A percentile compares a stretch with the other conserved stretches of the same genome.
These are phyloP conservation scores for Macaria notata DNA, from an alignment of 2,888 invertebrate species.

Conservation along the genomic window DNA sequence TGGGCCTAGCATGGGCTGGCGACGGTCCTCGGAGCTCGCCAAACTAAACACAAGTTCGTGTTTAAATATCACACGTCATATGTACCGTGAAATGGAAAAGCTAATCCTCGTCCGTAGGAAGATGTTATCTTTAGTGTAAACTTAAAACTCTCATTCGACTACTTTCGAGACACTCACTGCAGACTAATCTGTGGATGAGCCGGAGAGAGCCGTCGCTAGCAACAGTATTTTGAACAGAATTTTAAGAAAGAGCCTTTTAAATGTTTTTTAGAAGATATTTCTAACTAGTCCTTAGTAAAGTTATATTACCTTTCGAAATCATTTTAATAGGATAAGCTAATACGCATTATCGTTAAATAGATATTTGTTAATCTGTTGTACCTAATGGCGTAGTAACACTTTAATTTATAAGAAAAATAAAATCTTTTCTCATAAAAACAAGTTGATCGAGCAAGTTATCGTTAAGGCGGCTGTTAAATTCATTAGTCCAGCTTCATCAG, in stretches of 20 bases:
- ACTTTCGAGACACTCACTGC: conserved; percentile 43
- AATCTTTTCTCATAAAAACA: too few relatives aligned
- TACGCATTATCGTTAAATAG: too few relatives aligned
- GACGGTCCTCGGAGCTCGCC: background rate
- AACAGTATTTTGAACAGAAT: conserved; percentile 1
- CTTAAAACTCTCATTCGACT: conserved; percentile 69
- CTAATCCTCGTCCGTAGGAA: conserved; percentile 46
- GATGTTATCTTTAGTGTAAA: conserved; percentile 68
- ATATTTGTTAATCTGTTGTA: too few relatives aligned
- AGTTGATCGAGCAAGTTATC: too few relatives aligned
- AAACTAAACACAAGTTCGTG: conserved; percentile 14
- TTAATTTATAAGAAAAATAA: too few relatives aligned
- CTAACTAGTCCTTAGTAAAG: too few relatives aligned
- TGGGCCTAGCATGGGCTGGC: background rate
- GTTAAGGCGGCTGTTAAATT: conserved; percentile 2
- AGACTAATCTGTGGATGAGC: conserved; percentile 46
- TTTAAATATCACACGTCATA: conserved; percentile 31
- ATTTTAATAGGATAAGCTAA: too few relatives aligned
- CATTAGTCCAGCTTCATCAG: conserved; percentile 4
- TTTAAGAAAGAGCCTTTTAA: background rate
- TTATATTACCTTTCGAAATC: too few relatives aligned
- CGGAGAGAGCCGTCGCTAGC: conserved; percentile 2
- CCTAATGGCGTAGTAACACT: too few relatives aligned
- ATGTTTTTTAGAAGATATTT: too few relatives aligned
- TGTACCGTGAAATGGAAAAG: conserved; percentile 41